Base-by-base conservation (phyloP, 2,113 vertebrate genomes). In the Tichodroma muraria region DNA sequence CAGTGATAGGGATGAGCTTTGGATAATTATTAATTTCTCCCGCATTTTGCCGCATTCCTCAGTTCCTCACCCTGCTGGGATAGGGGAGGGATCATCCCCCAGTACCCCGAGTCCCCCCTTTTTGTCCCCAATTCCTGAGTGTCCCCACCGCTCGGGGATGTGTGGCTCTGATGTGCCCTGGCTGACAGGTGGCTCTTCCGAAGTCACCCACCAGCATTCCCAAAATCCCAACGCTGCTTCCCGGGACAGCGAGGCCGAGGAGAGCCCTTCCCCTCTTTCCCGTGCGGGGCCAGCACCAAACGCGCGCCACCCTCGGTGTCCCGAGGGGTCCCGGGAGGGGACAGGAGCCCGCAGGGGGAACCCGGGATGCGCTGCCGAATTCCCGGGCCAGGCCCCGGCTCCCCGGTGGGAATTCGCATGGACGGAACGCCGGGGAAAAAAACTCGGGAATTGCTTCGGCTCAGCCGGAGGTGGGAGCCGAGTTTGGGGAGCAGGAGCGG, bases 1-100 rank as follows among this genome's bases (percentile, higher is more conserved):
- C 91, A 40, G 40, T 13, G 88, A 95, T 86, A 90, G 86, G 64
- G 56, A 83, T 85, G 66, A 35, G 47, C 44, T 64, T 59, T 4
- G 30, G 93, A 61, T 81, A 73, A 92, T 93, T 77, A 94, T 89
- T 92, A 92, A 94, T 96, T 96, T 91, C 61, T 45, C 33, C 28
- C 35, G 30, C n/a, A 42, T 4, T 79, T 80, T 53, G 50, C 64
- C 2, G 8, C 89, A 53, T 94, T 93, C 85, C 83, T 90, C 73
- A 1, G 1, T 17, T 10, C 33, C 71, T 28, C 7, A 0, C 22
- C 80, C 40, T 18, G 1, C 66, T 28, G 80, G 83, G 42, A 13
- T 33, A 30, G 31, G 52, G 50, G 21, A 11, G 30, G 33, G n/a
- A 70, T 23, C 47, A 38, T 6, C 9, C 19, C 23, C 10, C 49